Conservation (phyloP, 1,140 invertebrate genomes). For the Kradibia gibbosae region DNA sequence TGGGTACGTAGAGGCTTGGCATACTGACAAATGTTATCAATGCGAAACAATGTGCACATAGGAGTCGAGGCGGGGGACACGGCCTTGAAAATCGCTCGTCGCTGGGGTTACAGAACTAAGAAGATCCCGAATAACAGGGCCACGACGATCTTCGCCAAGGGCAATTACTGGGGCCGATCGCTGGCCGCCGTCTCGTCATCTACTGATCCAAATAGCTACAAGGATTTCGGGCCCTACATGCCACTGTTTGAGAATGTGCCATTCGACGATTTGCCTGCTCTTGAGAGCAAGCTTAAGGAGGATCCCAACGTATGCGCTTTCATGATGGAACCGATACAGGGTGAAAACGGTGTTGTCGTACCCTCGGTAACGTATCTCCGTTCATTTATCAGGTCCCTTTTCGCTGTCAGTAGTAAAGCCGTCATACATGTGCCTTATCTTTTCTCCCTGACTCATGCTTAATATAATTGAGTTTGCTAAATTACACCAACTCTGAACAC, state of each 20-base stretch:
- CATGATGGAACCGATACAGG: slow-evolving; percentile 91
- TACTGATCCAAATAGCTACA: slow-evolving; percentile 79
- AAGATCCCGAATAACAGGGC: slow-evolving; percentile 81
- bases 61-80: slow-evolving; percentile 88
- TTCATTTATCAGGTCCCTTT: not conserved
- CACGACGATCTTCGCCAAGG: slow-evolving; percentile 81
- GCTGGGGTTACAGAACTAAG: slow-evolving; percentile 88
- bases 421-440: too few species aligned
- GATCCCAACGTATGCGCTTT: slow-evolving; percentile 79
- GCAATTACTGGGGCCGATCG: slow-evolving; percentile 90
- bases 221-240: slow-evolving; percentile 86
- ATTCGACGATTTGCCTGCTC: slow-evolving; percentile 77
- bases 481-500: too few species aligned
- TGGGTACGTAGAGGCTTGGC: not conserved
- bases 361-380: slow-evolving; percentile 69
- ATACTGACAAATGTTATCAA: not conserved
- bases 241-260: slow-evolving; percentile 82
- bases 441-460: too few species aligned
- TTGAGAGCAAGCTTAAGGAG: slow-evolving; percentile 74
- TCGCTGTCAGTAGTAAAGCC: too few species aligned
- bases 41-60: slow-evolving; percentile 61
- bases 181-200: slow-evolving; percentile 86
- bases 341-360: slow-evolving; percentile 85
- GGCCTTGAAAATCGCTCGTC: slow-evolving; percentile 82
- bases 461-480: too few species aligned